Conservation (phyloP, 1,140 invertebrate genomes). For the Zaprionus africanus region DNA sequence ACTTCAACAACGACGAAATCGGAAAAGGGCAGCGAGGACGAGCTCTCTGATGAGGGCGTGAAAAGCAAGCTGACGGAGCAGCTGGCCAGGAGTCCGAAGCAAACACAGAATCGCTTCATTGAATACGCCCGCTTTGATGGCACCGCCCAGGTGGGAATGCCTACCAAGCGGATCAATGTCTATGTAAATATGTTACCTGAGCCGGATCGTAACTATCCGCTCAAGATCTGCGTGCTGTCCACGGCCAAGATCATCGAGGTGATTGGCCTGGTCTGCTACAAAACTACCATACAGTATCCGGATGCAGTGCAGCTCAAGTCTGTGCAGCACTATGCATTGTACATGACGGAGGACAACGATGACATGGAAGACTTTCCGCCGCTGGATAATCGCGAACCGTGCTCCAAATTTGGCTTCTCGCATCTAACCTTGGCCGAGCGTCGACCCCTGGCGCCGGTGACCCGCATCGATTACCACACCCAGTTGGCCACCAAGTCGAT, state of each 20-base stretch:
- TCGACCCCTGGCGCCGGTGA: slow-evolving; percentile 70
- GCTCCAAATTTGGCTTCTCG: slow-evolving; percentile 96
- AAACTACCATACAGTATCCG: slow-evolving; percentile 88
- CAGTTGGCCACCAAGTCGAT: slow-evolving; percentile 77
- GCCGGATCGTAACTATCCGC: slow-evolving; percentile 92
- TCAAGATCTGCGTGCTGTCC: slow-evolving; percentile 91
- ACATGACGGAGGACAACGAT: slow-evolving; percentile 98
- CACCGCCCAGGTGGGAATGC: slow-evolving; percentile 90
- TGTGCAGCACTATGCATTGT: slow-evolving; percentile 91
- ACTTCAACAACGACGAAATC: slow-evolving; percentile 74
- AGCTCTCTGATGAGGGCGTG: slow-evolving; percentile 58
- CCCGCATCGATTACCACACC: slow-evolving; percentile 84
- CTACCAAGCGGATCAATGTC: slow-evolving; percentile 92
- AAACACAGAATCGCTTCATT: slow-evolving; percentile 93
- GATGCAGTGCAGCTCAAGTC: slow-evolving; percentile 86
- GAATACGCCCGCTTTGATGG: slow-evolving; percentile 97
- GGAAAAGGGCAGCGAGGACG: slow-evolving; percentile 47
- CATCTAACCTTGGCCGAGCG: slow-evolving; percentile 94
- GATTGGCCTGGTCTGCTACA: slow-evolving; percentile 96
- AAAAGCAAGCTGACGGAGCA: slow-evolving; percentile 89
- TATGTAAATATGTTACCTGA: slow-evolving; percentile 94
- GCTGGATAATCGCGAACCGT: slow-evolving; percentile 93
- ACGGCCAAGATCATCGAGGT: slow-evolving; percentile 95
- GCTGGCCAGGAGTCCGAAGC: slow-evolving; percentile 89
- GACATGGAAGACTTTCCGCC: slow-evolving; percentile 97